These are phyloP conservation scores for Anthoptus insignis DNA, from an alignment of 2,888 invertebrate genomes.

Conservation along the genomic window DNA sequence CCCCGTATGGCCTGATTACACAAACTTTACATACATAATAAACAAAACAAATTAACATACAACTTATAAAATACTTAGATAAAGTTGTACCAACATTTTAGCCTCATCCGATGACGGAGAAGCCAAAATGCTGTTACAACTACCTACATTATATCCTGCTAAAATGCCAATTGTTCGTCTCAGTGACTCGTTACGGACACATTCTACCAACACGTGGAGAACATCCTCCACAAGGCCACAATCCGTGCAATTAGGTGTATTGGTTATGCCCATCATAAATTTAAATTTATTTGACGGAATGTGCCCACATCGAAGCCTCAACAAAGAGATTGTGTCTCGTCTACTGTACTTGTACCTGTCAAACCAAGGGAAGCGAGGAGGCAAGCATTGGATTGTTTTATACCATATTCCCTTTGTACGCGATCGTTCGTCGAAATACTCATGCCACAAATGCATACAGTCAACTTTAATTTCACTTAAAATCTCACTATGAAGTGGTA, in stretches of 20 bases:
- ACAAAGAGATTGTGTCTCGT: not conserved
- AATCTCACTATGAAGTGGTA: constrained; percentile 8
- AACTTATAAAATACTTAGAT: not conserved
- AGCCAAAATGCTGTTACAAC: not conserved
- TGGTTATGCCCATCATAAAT: not conserved
- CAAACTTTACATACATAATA: no score
- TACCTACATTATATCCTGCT: not conserved
- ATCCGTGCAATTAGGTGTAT: not conserved
- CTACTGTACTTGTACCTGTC: not conserved
- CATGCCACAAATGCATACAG: constrained; percentile 2
- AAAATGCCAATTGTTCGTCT: not conserved
- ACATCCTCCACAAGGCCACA: not conserved
- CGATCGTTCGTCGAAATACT: constrained; percentile 13
- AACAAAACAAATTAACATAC: no score
- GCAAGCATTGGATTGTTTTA: constrained; percentile 8
- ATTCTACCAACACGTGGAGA: constrained; percentile 2
- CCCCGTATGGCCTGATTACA: not conserved
- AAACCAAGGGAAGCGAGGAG: constrained; percentile 14
- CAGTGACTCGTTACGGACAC: not conserved
- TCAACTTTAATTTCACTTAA: not conserved
- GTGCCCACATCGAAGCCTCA: constrained; percentile 10
- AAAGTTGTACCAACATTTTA: not conserved
- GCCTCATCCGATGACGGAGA: not conserved
- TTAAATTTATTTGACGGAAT: constrained; percentile 18
- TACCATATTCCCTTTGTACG: constrained; percentile 8